These are phyloP conservation scores for Archaeoteleia sp. DNA, from an alignment of 2,888 invertebrate genomes.

Conservation along the genomic window DNA sequence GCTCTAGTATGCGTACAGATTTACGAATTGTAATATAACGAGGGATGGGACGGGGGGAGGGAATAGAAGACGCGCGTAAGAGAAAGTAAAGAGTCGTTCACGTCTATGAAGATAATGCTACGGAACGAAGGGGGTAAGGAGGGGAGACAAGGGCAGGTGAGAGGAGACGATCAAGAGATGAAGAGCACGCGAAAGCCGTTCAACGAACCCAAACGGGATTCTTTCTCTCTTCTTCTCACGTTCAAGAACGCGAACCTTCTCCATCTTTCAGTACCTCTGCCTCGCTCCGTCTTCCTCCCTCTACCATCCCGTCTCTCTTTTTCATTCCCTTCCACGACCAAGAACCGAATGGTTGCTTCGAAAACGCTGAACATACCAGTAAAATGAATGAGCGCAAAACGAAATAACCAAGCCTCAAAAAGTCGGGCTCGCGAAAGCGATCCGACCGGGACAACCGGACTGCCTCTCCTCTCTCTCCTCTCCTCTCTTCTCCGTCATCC, in stretches of 20 bases:
- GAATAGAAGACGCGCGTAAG: conserved; percentile 53
- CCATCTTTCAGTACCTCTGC: conserved; percentile 26
- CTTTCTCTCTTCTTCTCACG: conserved; percentile 21
- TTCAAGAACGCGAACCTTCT: no score
- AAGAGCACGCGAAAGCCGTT: conserved; percentile 59
- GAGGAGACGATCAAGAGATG: conserved; percentile 52
- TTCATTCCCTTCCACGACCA: conserved; percentile 27
- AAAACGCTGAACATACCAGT: conserved; percentile 50
- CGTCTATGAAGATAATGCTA: conserved; percentile 48
- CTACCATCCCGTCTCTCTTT: conserved; percentile 11
- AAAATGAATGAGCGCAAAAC: conserved; percentile 54
- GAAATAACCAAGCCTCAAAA: conserved; percentile 53
- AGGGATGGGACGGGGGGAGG: no score
- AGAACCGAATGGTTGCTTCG: conserved; percentile 38
- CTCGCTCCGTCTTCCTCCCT: conserved; percentile 16
- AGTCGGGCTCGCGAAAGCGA: conserved; percentile 54
- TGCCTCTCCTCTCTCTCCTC: conserved; percentile 17
- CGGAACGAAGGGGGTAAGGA: conserved; percentile 8
- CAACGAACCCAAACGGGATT: conserved; percentile 55
- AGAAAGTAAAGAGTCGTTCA: conserved; percentile 46
- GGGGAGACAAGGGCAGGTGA: conserved; percentile 50
- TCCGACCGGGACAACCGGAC: conserved; percentile 55
- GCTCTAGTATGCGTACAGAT: no score
- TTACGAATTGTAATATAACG: conserved; percentile 43
- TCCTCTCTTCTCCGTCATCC: conserved; percentile 13